These are phyloP conservation scores for Hypsopygia costalis DNA, from an alignment of 2,888 invertebrate genomes.

Conservation along the genomic window DNA sequence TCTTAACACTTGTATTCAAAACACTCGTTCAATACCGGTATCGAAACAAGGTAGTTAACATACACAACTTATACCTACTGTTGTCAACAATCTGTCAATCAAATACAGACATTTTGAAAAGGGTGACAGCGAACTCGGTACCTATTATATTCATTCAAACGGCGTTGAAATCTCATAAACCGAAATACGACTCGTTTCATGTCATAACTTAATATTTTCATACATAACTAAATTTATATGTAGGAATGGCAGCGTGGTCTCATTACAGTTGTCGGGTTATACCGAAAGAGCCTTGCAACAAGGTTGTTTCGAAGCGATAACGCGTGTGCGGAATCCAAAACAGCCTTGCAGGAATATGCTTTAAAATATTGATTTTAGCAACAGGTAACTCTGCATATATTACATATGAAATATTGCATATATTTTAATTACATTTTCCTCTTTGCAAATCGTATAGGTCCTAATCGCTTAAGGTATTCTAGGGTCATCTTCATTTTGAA, in stretches of 20 bases:
- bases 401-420: background rate
- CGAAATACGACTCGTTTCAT: background rate
- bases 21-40: no score
- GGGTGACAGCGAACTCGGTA: background rate
- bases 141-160: no score
- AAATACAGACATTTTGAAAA: background rate
- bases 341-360: conserved; percentile 51
- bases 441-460: no score
- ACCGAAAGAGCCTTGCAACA: conserved; percentile 63
- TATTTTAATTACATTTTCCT: background rate
- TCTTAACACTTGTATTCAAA: no score
- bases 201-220: background rate
- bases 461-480: background rate
- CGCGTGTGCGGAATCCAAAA: conserved; percentile 59
- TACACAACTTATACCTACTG: no score
- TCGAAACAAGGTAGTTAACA: no score
- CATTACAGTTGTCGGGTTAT: conserved; percentile 38
- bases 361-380: conserved; percentile 9
- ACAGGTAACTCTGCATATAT: background rate
- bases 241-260: conserved; percentile 13
- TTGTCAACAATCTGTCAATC: background rate
- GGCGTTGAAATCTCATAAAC: no score
- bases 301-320: conserved; percentile 58
- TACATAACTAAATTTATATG: background rate
- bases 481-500: background rate